Evolutionary conservation across 2,888 invertebrate genomes (phyloP).

Genomic region (Drosophila nigricruria): DNA sequence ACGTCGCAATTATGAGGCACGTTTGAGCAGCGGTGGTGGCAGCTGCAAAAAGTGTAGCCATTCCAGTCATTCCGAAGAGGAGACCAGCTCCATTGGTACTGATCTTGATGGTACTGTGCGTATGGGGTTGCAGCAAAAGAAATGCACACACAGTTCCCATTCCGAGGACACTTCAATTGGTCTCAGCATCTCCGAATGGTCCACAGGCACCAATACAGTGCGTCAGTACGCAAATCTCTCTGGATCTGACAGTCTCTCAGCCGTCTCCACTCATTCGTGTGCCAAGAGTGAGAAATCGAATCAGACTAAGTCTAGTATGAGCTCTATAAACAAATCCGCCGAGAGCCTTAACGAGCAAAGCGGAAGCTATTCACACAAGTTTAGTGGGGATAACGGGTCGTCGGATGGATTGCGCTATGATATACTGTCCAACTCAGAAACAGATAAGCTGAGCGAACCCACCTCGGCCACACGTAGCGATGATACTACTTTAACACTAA

Average conservation of each 20-base stretch:
- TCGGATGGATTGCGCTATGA: constrained; percentile 87
- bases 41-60: constrained; percentile 89
- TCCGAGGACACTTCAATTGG: constrained; percentile 95
- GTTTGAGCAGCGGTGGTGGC: constrained; percentile 86
- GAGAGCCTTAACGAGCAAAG: constrained; percentile 86
- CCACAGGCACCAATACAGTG: constrained; percentile 94
- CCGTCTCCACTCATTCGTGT: constrained; percentile 87
- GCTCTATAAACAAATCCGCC: constrained; percentile 87
- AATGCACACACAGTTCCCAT: constrained; percentile 93
- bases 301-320: constrained; percentile 87
- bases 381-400: constrained; percentile 85
- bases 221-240: constrained; percentile 92
- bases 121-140: constrained; percentile 91
- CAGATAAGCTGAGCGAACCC: constrained; percentile 87
- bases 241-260: constrained; percentile 88
- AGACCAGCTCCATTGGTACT: constrained; percentile 91
- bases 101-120: constrained; percentile 93
- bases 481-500: constrained; percentile 90
- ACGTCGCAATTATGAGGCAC: constrained; percentile 84
- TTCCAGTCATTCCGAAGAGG: constrained; percentile 91
- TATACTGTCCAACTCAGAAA: constrained; percentile 88
- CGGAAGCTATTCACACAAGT: constrained; percentile 84
- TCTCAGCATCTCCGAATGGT: constrained; percentile 94
- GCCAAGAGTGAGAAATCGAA: constrained; percentile 88
- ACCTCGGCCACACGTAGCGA: constrained; percentile 92